A percentile compares a stretch with the other conserved stretches of the same genome.
phyloP scores from a whole-genome alignment of 2,113 vertebrate species.

The Dermatemys mawii region DNA sequence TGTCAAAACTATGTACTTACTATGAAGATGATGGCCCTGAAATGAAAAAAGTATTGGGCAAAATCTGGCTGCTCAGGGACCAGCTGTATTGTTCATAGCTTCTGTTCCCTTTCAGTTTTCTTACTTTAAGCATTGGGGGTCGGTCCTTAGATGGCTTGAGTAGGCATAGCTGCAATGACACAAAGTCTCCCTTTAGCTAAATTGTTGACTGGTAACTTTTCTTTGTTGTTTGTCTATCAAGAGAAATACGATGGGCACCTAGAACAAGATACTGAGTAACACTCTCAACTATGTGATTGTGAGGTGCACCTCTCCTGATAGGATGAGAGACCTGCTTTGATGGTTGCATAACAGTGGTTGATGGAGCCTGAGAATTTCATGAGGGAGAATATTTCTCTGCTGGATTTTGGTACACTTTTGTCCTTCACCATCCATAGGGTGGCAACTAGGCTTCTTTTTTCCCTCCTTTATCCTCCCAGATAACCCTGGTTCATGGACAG shows the following conservation, averaged over 20 bases:
- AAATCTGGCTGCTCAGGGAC: rapidly evolving
- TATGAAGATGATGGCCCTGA: slow-evolving; percentile 13
- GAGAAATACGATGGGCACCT: neutral
- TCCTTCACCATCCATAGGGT: neutral
- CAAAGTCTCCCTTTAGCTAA: neutral
- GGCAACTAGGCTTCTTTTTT: neutral
- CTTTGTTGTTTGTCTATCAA: neutral
- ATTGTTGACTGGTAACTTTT: neutral
- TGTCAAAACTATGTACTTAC: neutral
- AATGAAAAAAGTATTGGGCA: neutral
- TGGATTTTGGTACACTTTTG: neutral
- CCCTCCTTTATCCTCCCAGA: neutral
- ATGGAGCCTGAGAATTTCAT: neutral
- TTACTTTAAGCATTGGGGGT: neutral
- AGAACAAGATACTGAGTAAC: neutral
- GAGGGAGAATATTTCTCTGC: neutral
- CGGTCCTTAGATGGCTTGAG: neutral
- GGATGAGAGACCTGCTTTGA: neutral
- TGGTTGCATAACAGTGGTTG: neutral
- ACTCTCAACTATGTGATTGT: neutral
- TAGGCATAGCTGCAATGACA: neutral
- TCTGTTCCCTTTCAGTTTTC: neutral
- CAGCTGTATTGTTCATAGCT: neutral
- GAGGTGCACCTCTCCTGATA: neutral
- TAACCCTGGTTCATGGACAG: neutral